These are phyloP conservation scores for Psylliodes chrysocephalus DNA, from an alignment of 2,888 invertebrate genomes.

Conservation along the genomic window DNA sequence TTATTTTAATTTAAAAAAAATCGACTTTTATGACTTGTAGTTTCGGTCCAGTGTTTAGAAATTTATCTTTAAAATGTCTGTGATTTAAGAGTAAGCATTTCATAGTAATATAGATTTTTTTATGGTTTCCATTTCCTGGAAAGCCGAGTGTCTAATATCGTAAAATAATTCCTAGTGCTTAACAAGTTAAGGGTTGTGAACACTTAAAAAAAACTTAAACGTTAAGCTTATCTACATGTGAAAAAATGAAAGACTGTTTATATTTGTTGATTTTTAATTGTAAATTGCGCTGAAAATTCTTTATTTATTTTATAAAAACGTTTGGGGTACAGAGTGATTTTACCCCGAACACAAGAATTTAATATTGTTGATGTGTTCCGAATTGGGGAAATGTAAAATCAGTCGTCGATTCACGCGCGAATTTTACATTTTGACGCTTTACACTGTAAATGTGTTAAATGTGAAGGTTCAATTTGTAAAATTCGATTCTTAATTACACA, in stretches of 20 bases:
- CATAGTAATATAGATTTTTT: conserved; percentile 48
- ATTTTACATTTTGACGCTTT: conserved; percentile 8
- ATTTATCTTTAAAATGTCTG: conserved; percentile 50
- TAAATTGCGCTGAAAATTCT: conserved; percentile 39
- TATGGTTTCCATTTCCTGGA: conserved; percentile 33
- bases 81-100: conserved; percentile 56
- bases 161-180: conserved; percentile 54
- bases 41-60: conserved; percentile 33
- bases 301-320: conserved; percentile 40
- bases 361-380: conserved; percentile 46
- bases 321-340: conserved; percentile 20
- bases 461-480: conserved; percentile 9
- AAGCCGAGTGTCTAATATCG: conserved; percentile 52
- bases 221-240: conserved; percentile 43
- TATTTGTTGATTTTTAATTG: conserved; percentile 51
- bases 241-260: conserved; percentile 54
- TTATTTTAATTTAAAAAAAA: too few species aligned
- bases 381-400: conserved; percentile 8
- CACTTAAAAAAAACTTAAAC: conserved; percentile 49
- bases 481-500: conserved; percentile 6
- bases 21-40: too few species aligned
- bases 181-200: conserved; percentile 59
- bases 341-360: conserved; percentile 27
- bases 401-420: too few species aligned
- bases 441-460: conserved; percentile 13